Base-by-base conservation (phyloP, 2,888 invertebrate genomes). In the Temnothorax ravouxi region DNA sequence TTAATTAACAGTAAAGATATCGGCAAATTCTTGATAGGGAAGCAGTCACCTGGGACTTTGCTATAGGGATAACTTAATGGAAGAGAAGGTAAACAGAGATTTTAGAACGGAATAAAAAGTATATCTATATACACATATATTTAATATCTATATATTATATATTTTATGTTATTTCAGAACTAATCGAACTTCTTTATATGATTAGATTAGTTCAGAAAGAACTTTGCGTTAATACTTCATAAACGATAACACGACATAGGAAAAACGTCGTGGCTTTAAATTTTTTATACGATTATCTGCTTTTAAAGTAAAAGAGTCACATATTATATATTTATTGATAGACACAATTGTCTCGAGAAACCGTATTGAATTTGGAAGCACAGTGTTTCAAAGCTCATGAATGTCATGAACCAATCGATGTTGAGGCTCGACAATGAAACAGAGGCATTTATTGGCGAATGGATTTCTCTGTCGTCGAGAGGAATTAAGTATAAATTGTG, bases 361-460 rank as follows among this genome's bases (percentile, higher is more conserved):
- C 50, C 41, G 34, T 4, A 21, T 25, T 79, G 56, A 72, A 66
- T 77, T 77, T 77, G 66, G 66, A 54, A 72, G 13, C 47, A 5
- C 67, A 44, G 34, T 67, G 41, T 44, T 66, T 34, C 59, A 72
- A 61, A 79, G 59, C 25, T 79, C 44, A 38, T 67, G 41, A 41
- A 66, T 77, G 67, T 67, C 67, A 67, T 59, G 47, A 59, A 41
- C 59, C 34, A 79, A 79, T 69, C 71, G 47, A 71, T 59, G 34
- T 6, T 38, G 25, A 59, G 47, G 34, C 47, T 71, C 13, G 18
- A 50, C 25, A 59, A 50, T 71, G 59, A 79, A 79, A 79, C 50
- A 79, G 59, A 38, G 71, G 47, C 47, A 79, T 72, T 79, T 79
- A 79, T 79, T 44, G 47, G 59, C 72, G 47, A 79, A 72, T 76